phyloP scores from a whole-genome alignment of 2,888 invertebrate species.

The Chaetogeoica ovagalla region DNA sequence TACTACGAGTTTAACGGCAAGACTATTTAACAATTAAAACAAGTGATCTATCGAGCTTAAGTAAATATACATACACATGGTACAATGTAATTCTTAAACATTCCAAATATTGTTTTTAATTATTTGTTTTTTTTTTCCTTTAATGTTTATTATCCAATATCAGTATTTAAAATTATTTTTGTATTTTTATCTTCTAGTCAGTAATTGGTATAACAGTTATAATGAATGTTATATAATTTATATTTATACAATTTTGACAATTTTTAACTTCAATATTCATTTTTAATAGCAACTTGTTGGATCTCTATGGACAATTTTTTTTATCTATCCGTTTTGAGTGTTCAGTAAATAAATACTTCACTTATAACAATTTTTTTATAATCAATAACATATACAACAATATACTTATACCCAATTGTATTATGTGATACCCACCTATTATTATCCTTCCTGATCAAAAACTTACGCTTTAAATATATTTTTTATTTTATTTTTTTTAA shows the following conservation, averaged over 20 bases:
- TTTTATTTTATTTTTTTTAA: background rate
- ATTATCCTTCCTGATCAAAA: conserved; percentile 14
- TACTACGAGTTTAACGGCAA: conserved; percentile 24
- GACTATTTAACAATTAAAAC: conserved; percentile 22
- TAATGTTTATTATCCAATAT: conserved; percentile 19
- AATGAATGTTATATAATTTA: conserved; percentile 5
- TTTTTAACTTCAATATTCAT: conserved; percentile 3
- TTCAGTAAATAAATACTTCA: conserved; percentile 1
- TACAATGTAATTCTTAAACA: conserved; percentile 32
- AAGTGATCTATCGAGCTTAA: conserved; percentile 1
- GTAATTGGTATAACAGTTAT: conserved; percentile 19
- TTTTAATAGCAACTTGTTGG: background rate
- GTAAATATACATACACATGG: conserved; percentile 26
- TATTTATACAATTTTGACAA: background rate
- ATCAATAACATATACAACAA: background rate
- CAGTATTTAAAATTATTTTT: conserved; percentile 36
- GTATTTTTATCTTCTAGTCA: conserved; percentile 43
- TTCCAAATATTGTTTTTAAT: conserved; percentile 34
- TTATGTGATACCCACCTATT: conserved; percentile 26
- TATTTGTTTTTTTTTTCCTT: conserved; percentile 2
- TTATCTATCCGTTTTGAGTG: background rate
- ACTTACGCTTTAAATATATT: background rate
- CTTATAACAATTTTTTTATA: background rate
- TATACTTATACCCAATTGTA: background rate
- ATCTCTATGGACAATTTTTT: conserved; percentile 28